phyloP scores from a whole-genome alignment of 2,888 invertebrate species.

The Gymnocheta viridis region DNA sequence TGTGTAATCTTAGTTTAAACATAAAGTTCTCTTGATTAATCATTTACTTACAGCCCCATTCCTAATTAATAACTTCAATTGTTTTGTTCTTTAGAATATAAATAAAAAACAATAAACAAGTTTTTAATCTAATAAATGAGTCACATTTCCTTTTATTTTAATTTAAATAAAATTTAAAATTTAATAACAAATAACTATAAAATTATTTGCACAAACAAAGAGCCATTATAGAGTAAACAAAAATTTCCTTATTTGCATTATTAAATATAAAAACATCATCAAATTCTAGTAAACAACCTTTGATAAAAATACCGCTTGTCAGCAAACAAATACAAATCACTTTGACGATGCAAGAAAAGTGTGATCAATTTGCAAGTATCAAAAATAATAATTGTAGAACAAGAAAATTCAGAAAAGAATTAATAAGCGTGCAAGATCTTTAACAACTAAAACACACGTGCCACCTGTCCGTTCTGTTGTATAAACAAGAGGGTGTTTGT shows the following conservation, averaged over 20 bases:
- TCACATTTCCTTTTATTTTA: slow-evolving; percentile 22
- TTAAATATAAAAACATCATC: slow-evolving; percentile 22
- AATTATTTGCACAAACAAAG: background rate
- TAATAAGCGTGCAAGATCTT: background rate
- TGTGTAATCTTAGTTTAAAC: background rate
- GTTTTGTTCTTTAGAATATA: slow-evolving; percentile 35
- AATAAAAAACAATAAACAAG: background rate
- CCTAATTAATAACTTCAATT: background rate
- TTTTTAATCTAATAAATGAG: slow-evolving; percentile 47
- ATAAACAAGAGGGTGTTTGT: slow-evolving; percentile 6
- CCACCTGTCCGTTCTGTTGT: slow-evolving; percentile 33
- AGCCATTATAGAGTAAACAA: background rate
- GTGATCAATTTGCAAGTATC: background rate
- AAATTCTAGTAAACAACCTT: slow-evolving; percentile 49
- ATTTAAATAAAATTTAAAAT: background rate
- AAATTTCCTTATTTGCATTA: background rate
- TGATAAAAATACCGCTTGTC: background rate
- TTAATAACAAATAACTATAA: background rate
- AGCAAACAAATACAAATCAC: background rate
- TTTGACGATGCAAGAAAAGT: no score
- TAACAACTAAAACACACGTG: slow-evolving; percentile 23
- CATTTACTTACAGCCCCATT: background rate
- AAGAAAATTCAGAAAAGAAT: background rate
- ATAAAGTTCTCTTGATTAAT: background rate
- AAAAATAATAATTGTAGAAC: background rate